Base-by-base conservation (phyloP, 2,888 invertebrate species). In the Eilema griseolum region DNA sequence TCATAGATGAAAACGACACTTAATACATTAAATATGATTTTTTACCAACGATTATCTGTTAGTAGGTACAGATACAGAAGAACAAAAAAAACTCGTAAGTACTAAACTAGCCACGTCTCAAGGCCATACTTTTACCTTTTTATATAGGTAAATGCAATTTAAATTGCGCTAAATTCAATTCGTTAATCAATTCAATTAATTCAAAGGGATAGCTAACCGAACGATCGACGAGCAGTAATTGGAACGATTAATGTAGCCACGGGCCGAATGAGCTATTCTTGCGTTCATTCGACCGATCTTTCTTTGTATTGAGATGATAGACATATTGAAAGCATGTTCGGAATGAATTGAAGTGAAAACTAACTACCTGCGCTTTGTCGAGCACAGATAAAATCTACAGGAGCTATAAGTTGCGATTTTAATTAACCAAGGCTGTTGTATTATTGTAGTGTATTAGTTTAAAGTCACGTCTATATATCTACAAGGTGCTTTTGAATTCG, bases 111-210 rank as follows among this genome's bases (percentile, higher is more conserved):
- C 20, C 46, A 46, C 46, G 20, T 16, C 46, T 20, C 46, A 46
- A 46, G 20, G 7, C 20, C 46, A n/a, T 23, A 20, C 46, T 28
- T 41, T 64, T 41, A 41, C 23, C 23, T 37, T 33, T 57, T 70
- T 67, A 62, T 82, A 80, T 84, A 82, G 79, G 82, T 78, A 78
- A 83, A 88, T 92, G 92, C 90, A 93, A 92, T 88, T 33, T 81
- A 79, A 90, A 90, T 88, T 88, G 87, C 86, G 83, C 88, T 86
- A 87, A 90, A 92, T 89, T 89, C 89, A 93, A 94, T 94, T 93
- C 94, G 91, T 91, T 92, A 91, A 93, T 93, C 93, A 93, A 92
- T 92, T 90, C 89, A 92, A 92, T 94, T 93, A 93, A 93, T 93
- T 93, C 90, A 88, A 91, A 88, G 83, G 85, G 85, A 90, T 90